Conservation (phyloP, 2,113 vertebrate genomes). For the Neolamprologus brichardi region DNA sequence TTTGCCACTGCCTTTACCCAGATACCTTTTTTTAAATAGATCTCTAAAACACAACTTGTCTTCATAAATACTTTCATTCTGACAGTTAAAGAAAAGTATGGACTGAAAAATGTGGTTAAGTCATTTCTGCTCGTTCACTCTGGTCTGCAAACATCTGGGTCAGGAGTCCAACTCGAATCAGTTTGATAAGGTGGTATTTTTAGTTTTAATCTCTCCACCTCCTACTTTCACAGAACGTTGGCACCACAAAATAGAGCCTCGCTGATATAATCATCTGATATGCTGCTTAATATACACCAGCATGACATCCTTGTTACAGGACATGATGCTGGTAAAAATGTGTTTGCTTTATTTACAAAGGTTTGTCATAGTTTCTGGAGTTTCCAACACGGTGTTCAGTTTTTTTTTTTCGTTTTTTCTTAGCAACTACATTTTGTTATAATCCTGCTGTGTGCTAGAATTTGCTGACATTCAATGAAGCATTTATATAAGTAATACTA, state of each 20-base stretch:
- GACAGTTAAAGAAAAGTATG: background rate
- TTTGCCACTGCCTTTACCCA: background rate
- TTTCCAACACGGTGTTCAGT: rapidly evolving
- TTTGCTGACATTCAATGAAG: background rate
- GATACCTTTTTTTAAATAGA: background rate
- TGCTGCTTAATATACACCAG: background rate
- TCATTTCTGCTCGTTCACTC: background rate
- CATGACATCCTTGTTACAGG: background rate
- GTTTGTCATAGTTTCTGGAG: background rate
- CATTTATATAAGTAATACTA: background rate
- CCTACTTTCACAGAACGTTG: background rate
- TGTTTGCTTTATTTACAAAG: background rate
- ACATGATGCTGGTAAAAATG: background rate
- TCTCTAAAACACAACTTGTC: background rate
- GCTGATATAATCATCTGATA: background rate
- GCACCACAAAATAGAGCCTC: background rate
- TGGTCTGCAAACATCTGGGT: background rate
- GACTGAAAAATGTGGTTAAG: background rate
- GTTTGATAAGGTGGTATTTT: conserved; percentile 34
- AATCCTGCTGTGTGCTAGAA: background rate
- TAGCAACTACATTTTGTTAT: background rate
- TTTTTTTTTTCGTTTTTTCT: background rate
- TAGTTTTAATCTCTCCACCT: background rate
- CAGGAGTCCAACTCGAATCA: background rate
- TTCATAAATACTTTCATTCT: background rate